Evolutionary conservation across 1,140 invertebrate genomes (phyloP), one percentile per base, ranked within the genome.

Genomic region (Papilio machaon): DNA sequence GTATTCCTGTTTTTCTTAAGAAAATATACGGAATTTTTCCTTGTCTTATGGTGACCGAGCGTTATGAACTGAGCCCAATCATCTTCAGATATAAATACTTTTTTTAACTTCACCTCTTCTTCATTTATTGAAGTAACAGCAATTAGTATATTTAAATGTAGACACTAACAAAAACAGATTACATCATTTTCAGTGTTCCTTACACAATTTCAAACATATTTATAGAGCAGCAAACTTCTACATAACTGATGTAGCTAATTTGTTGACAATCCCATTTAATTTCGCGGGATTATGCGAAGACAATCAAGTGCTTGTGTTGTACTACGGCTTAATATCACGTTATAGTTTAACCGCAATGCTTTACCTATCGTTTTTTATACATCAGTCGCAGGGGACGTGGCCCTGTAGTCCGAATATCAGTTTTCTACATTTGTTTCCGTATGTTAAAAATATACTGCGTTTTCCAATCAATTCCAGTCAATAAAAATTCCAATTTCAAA

Each of bases 251-350:
- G 0, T 58, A 10, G 19, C 19, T 58, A 58, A 58, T 58, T 58
- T 19, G 54, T 58, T 58, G 54, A 58, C n/a, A n/a, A 58, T 58
- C 17, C n/a, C 54, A 58, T 58, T 58, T 58, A 19, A 58, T 58
- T n/a, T 17, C n/a, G 17, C 7, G 54, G 17, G 54, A 58, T 58
- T 58, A 58, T 19, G 54, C 54, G 54, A 58, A 58, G 17, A 58
- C 54, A 58, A 58, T 58, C 54, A 58, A 58, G 54, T 58, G 54
- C n/a, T 19, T 43, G 38, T 43, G 4, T n/a, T n/a, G n/a, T 49
- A 49, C 54, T 58, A 58, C 54, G 54, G 54, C 54, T 58, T 58
- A 52, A 52, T 52, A 52, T 17, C 49, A 52, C 49, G 49, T 52
- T 52, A 19, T 58, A 58, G 54, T 58, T 58, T 58, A 58, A 58